phyloP scores from a whole-genome alignment of 2,113 vertebrate genomes.

The Grantiella picta region DNA sequence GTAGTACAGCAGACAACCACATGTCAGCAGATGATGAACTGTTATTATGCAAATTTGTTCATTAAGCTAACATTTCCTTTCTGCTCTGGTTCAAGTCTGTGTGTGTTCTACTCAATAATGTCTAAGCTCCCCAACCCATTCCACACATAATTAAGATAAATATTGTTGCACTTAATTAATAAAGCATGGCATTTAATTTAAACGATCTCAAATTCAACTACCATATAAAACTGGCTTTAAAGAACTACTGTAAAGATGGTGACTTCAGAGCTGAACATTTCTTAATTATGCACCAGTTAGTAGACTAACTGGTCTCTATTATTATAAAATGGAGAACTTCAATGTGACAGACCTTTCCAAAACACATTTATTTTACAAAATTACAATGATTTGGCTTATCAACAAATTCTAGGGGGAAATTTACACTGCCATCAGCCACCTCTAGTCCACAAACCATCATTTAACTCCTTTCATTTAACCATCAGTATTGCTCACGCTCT shows the following conservation, averaged over 20 bases:
- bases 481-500: background rate
- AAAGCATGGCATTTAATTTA: background rate
- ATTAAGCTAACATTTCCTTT: background rate
- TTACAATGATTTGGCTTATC: background rate
- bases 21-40: background rate
- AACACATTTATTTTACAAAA: background rate
- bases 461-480: background rate
- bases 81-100: background rate
- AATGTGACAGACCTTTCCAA: background rate
- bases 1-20: background rate
- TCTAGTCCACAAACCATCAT: background rate
- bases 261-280: background rate
- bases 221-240: background rate
- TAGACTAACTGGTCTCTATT: background rate
- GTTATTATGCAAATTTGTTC: background rate
- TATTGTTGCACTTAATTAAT: slow-evolving; percentile 9
- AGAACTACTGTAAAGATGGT: background rate
- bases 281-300: background rate
- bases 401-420: background rate
- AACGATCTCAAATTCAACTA: background rate
- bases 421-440: background rate
- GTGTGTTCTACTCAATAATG: background rate
- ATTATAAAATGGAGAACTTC: background rate
- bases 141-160: slow-evolving; percentile 4
- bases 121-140: background rate